These are phyloP conservation scores for Lepisosteus oculatus DNA, from an alignment of 2,113 vertebrate species.

Conservation along the genomic window DNA sequence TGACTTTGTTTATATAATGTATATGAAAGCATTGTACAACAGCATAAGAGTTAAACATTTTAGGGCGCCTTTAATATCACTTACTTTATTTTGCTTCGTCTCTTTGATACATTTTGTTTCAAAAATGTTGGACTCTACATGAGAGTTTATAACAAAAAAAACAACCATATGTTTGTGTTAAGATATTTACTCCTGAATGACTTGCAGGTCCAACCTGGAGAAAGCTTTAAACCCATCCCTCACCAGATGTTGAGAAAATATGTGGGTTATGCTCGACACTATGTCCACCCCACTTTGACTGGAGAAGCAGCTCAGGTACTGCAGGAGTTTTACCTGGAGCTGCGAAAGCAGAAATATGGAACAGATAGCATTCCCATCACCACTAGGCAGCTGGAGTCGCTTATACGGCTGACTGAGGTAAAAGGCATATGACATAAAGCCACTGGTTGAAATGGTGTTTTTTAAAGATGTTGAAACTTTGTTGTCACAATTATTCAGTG, in stretches of 20 bases:
- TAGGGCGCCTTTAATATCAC: too few species aligned
- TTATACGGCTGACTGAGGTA: slow-evolving; percentile 91
- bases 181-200: not conserved
- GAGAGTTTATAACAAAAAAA: not conserved
- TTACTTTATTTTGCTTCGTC: too few species aligned
- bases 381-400: slow-evolving; percentile 89
- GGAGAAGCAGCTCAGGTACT: slow-evolving; percentile 82
- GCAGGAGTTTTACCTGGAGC: slow-evolving; percentile 89
- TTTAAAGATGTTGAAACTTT: too few species aligned
- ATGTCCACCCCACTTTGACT: slow-evolving; percentile 80
- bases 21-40: too few species aligned
- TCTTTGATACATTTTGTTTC: too few species aligned
- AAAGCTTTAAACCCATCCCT: slow-evolving; percentile 82
- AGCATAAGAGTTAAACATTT: too few species aligned
- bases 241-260: slow-evolving; percentile 89
- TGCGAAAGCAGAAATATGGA: slow-evolving; percentile 82
- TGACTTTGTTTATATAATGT: slow-evolving; percentile 34
- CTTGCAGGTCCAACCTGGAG: slow-evolving; percentile 71
- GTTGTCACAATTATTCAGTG: too few species aligned
- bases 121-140: too few species aligned
- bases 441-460: too few species aligned
- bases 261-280: slow-evolving; percentile 89
- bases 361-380: slow-evolving; percentile 90
- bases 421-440: not conserved
- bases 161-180: not conserved